These are phyloP conservation scores for Notolepis coatsorum DNA, from an alignment of 2,797 vertebrate genomes.

Conservation along the genomic window DNA sequence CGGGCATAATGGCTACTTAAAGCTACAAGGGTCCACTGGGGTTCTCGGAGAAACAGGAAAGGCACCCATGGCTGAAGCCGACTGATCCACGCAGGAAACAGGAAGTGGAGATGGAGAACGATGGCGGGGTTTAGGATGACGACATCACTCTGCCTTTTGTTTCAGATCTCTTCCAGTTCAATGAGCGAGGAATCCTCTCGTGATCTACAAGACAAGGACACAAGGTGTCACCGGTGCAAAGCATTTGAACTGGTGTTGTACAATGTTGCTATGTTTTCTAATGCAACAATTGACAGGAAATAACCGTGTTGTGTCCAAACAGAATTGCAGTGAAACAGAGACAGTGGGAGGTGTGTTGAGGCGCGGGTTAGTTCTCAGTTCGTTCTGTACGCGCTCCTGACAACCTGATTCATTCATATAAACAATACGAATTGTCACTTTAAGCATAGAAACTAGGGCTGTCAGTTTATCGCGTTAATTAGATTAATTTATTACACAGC, in stretches of 20 bases:
- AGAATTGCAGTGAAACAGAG: constrained; percentile 48
- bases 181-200: constrained; percentile 41
- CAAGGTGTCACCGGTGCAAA: background rate
- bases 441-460: no score
- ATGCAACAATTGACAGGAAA: background rate
- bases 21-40: constrained; percentile 78
- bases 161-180: constrained; percentile 57
- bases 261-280: no score
- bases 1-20: constrained; percentile 79
- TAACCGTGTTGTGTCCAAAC: constrained; percentile 23
- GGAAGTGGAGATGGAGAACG: constrained; percentile 42
- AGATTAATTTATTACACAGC: no score
- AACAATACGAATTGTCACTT: no score
- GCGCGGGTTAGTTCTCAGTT: constrained; percentile 16
- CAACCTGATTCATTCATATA: no score
- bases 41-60: constrained; percentile 85
- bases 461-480: no score
- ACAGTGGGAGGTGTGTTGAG: constrained; percentile 12
- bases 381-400: no score
- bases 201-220: constrained; percentile 47
- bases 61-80: constrained; percentile 82
- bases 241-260: background rate
- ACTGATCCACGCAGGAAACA: constrained; percentile 56
- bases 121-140: constrained; percentile 27
- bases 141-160: constrained; percentile 54